phyloP scores from a whole-genome alignment of 2,888 invertebrate species.

The Alsophila aescularia region DNA sequence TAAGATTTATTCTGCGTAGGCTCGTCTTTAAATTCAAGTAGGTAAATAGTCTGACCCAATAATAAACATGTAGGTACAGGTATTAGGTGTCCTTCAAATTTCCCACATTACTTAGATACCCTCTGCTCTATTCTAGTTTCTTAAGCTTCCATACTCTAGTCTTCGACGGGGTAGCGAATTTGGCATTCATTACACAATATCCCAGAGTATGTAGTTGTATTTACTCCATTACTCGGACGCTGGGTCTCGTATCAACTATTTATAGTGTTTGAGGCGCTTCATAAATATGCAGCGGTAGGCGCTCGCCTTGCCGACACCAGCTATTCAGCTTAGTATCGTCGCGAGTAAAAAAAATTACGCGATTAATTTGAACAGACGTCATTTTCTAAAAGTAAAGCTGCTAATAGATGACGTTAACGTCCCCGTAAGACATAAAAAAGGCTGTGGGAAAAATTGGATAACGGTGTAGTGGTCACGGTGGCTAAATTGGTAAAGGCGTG shows the following conservation, averaged over 20 bases:
- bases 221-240: constrained; percentile 80
- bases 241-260: constrained; percentile 80
- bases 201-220: constrained; percentile 68
- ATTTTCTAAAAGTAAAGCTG: too few relatives aligned
- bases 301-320: constrained; percentile 84
- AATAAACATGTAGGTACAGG: too few relatives aligned
- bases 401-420: too few relatives aligned
- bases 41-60: too few relatives aligned
- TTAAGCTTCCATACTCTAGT: background rate
- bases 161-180: constrained; percentile 31
- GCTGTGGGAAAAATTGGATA: too few relatives aligned
- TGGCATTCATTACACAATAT: constrained; percentile 60
- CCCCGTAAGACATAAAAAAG: too few relatives aligned
- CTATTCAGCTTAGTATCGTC: constrained; percentile 70
- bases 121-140: background rate
- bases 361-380: constrained; percentile 15
- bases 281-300: constrained; percentile 85
- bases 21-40: too few relatives aligned
- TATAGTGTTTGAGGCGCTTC: constrained; percentile 84
- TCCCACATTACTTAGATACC: too few relatives aligned
- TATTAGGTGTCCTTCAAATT: too few relatives aligned
- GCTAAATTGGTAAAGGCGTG: too few relatives aligned
- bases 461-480: too few relatives aligned
- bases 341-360: constrained; percentile 42
- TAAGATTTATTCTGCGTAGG: too few relatives aligned